A percentile compares a stretch with the other conserved stretches of the same genome.
These are phyloP conservation scores for Agelaius phoeniceus DNA, from an alignment of 2,113 vertebrate species.

Conservation along the genomic window DNA sequence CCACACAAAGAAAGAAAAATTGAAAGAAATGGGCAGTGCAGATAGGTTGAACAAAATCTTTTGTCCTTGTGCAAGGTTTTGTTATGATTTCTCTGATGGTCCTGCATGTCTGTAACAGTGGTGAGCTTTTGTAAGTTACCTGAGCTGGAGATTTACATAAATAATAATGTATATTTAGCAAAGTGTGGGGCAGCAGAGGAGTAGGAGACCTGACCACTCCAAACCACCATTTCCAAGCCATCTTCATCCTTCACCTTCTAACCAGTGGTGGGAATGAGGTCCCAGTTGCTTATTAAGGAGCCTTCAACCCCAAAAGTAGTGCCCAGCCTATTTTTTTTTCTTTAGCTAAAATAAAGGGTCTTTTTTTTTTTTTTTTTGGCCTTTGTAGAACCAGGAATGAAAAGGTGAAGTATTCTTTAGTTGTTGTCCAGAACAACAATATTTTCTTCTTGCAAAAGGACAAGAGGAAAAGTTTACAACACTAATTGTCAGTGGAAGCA, in stretches of 20 bases:
- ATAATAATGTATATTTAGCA: not conserved
- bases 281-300: not conserved
- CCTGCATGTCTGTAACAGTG: not conserved
- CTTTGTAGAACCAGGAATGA: not conserved
- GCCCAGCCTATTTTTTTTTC: not conserved
- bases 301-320: not conserved
- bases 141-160: not conserved
- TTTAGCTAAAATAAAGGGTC: not conserved
- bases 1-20: not conserved
- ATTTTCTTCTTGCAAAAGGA: not conserved
- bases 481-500: not conserved
- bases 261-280: not conserved
- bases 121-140: not conserved
- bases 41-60: not conserved
- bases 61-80: not conserved
- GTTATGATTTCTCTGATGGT: not conserved
- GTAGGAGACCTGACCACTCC: not conserved
- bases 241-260: not conserved
- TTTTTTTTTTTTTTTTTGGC: not conserved
- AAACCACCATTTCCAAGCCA: not conserved
- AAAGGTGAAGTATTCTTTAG: not conserved
- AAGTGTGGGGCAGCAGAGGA: not conserved
- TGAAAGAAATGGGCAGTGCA: not conserved
- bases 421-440: not conserved
- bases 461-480: not conserved